Evolutionary conservation across 2,113 vertebrate genomes (phyloP).

Genomic region (Petrocephalus microphthalmus): DNA sequence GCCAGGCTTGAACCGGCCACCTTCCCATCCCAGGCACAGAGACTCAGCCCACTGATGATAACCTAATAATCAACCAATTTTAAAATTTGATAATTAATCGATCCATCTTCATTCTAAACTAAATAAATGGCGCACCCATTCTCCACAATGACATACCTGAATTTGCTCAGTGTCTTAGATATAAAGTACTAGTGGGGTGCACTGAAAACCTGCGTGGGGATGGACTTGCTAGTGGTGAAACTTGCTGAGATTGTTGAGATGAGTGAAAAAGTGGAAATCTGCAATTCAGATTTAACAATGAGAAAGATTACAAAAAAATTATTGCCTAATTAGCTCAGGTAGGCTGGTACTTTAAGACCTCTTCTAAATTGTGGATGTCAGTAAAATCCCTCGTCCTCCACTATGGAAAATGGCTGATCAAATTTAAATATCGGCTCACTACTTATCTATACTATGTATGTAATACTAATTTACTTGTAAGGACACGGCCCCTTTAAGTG

Average conservation of each 20-base stretch:
- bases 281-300: background rate
- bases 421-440: background rate
- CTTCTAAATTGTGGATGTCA: background rate
- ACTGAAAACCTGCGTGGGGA: background rate
- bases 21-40: too few relatives aligned
- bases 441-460: background rate
- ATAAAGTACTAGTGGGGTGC: background rate
- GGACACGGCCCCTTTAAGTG: background rate
- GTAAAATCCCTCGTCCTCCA: background rate
- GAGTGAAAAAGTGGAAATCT: background rate
- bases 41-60: too few relatives aligned
- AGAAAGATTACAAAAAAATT: background rate
- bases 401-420: background rate
- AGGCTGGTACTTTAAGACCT: background rate
- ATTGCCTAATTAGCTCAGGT: background rate
- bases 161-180: background rate
- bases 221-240: background rate
- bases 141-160: background rate
- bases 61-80: too few relatives aligned
- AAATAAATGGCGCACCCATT: too few relatives aligned
- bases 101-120: too few relatives aligned
- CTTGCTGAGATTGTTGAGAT: background rate
- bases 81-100: too few relatives aligned
- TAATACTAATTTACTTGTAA: background rate
- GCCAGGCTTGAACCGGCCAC: too few relatives aligned